Conservation (phyloP, 2,113 vertebrate genomes). For the Aramus guarauna region DNA sequence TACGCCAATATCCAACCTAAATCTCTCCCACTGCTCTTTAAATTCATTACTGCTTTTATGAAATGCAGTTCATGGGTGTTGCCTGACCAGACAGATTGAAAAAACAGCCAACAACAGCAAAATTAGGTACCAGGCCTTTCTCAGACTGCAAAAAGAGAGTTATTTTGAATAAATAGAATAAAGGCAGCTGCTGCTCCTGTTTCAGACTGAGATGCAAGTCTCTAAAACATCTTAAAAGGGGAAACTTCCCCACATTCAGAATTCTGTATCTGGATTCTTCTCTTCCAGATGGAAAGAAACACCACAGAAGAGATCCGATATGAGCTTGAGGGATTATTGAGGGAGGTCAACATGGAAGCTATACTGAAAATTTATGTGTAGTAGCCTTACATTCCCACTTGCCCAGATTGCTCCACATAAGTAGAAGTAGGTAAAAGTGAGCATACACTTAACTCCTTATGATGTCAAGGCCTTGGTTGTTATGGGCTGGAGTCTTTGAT, state of each 20-base stretch:
- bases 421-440: neutral
- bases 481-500: neutral
- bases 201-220: neutral
- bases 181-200: neutral
- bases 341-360: neutral
- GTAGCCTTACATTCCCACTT: neutral
- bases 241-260: neutral
- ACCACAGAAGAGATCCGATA: neutral
- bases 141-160: neutral
- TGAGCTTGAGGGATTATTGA: neutral
- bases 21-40: neutral
- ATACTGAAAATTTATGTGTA: neutral
- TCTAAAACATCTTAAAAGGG: neutral
- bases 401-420: neutral
- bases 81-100: neutral
- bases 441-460: neutral
- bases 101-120: neutral
- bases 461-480: neutral
- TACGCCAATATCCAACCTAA: neutral
- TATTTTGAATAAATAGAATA: neutral
- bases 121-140: neutral
- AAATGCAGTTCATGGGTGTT: neutral
- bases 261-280: neutral
- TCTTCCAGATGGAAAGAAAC: neutral
- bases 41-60: neutral